These are phyloP conservation scores for Clusia tigrina DNA, from an alignment of 2,888 invertebrate species.

Conservation along the genomic window DNA sequence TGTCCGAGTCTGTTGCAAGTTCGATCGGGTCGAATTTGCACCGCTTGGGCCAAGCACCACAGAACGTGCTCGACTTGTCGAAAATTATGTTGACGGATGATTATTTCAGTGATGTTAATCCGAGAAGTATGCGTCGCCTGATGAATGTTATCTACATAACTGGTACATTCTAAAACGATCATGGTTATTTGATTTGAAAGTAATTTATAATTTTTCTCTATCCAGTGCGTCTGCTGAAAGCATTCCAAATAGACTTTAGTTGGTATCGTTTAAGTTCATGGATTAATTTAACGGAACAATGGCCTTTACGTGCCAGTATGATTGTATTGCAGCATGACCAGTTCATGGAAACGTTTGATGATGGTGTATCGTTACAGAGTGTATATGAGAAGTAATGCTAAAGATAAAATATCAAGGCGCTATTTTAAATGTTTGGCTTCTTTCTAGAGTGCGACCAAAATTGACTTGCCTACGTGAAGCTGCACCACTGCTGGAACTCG, in stretches of 20 bases:
- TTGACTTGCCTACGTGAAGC: conserved; percentile 86
- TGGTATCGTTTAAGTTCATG: conserved; percentile 98
- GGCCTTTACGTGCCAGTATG: conserved; percentile 98
- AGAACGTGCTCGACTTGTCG: conserved; percentile 66
- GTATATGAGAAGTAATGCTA: conserved; percentile 91
- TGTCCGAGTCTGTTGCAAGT: conserved; percentile 90
- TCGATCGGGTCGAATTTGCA: conserved; percentile 90
- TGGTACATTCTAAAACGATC: conserved; percentile 67
- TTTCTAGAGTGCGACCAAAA: conserved; percentile 81
- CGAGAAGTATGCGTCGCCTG: conserved; percentile 91
- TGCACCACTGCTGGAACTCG: conserved; percentile 88
- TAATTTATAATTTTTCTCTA: conserved; percentile 24
- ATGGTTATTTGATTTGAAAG: not conserved
- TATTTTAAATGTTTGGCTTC: not conserved
- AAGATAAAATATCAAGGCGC: not conserved
- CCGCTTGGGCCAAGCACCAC: conserved; percentile 75
- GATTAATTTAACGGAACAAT: conserved; percentile 98
- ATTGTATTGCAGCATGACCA: conserved; percentile 93
- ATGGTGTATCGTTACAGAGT: conserved; percentile 83
- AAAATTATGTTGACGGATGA: conserved; percentile 94
- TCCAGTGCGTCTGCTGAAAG: conserved; percentile 90
- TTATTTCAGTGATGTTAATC: conserved; percentile 99
- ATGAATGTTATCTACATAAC: conserved; percentile 98
- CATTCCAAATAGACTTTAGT: conserved; percentile 98
- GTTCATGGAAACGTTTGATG: conserved; percentile 86